A percentile compares a stretch with the other conserved stretches of the same genome.
Evolutionary conservation across 2,113 vertebrate species (phyloP).

Genomic region (Ailuropoda melanoleuca): DNA sequence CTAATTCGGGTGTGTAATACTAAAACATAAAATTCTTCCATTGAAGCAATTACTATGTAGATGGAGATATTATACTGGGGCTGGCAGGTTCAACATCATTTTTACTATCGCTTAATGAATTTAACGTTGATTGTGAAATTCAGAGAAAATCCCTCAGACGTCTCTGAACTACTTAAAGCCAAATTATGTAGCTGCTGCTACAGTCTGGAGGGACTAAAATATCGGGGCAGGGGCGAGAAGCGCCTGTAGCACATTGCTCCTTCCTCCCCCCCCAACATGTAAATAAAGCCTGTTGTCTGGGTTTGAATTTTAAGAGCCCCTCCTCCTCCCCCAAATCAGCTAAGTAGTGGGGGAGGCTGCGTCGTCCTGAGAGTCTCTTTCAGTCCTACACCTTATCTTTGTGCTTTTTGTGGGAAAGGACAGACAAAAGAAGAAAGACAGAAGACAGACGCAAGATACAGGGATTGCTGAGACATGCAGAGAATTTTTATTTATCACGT

Average conservation of each 20-base stretch:
- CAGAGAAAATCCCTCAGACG: background rate
- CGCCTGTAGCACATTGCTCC: background rate
- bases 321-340: too few relatives aligned
- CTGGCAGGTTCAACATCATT: conserved; percentile 19
- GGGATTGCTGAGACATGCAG: conserved; percentile 76
- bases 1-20: conserved; percentile 76
- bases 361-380: background rate
- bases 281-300: background rate
- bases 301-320: background rate
- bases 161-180: background rate
- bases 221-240: background rate
- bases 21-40: conserved; percentile 70
- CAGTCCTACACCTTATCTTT: background rate
- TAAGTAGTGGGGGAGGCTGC: background rate
- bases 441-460: conserved; percentile 75
- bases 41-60: conserved; percentile 70
- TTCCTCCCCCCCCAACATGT: rapidly evolving
- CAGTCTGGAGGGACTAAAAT: background rate
- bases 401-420: conserved; percentile 38
- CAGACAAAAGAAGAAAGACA: conserved; percentile 67
- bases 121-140: conserved; percentile 32
- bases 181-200: background rate
- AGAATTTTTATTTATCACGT: conserved; percentile 74
- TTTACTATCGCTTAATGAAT: conserved; percentile 57
- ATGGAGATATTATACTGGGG: conserved; percentile 32